phyloP scores from a whole-genome alignment of 2,797 vertebrate species.

The Dipus sagitta region DNA sequence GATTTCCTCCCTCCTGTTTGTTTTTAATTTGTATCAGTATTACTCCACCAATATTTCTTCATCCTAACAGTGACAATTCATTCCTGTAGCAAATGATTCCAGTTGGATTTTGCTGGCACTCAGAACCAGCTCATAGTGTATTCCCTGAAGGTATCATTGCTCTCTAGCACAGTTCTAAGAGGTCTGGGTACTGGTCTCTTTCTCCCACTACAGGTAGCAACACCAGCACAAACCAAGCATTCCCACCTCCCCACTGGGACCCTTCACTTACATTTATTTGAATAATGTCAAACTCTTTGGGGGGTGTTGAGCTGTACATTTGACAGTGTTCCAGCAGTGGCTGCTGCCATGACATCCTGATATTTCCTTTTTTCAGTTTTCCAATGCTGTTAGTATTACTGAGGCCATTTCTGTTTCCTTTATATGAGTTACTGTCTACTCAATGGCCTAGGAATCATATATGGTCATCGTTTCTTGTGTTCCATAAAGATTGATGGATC shows the following conservation, averaged over 20 bases:
- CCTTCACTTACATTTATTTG: slow-evolving; percentile 34
- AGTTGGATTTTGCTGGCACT: neutral
- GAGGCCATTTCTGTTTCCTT: slow-evolving; percentile 11
- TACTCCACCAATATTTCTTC: neutral
- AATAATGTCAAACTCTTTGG: neutral
- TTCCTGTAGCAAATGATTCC: slow-evolving; percentile 23
- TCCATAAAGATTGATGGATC: slow-evolving; percentile 68
- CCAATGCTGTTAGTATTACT: slow-evolving; percentile 38
- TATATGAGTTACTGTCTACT: slow-evolving; percentile 31
- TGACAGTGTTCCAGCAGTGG: neutral
- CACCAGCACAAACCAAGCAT: neutral
- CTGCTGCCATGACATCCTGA: neutral
- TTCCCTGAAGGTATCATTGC: neutral
- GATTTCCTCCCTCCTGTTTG: neutral
- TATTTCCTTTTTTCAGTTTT: slow-evolving; percentile 42
- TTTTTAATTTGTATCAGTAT: neutral
- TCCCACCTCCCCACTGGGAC: neutral
- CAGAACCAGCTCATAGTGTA: neutral
- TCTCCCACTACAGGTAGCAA: neutral
- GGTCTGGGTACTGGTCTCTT: neutral
- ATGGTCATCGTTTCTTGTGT: slow-evolving; percentile 40
- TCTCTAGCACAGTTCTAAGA: neutral
- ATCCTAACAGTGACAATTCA: neutral
- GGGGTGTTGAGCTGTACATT: neutral
- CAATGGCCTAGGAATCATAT: slow-evolving; percentile 49